A percentile compares a stretch with the other conserved stretches of the same genome.
Conservation (phyloP, 2,888 invertebrate genomes). For the Liodrosophila aerea region DNA sequence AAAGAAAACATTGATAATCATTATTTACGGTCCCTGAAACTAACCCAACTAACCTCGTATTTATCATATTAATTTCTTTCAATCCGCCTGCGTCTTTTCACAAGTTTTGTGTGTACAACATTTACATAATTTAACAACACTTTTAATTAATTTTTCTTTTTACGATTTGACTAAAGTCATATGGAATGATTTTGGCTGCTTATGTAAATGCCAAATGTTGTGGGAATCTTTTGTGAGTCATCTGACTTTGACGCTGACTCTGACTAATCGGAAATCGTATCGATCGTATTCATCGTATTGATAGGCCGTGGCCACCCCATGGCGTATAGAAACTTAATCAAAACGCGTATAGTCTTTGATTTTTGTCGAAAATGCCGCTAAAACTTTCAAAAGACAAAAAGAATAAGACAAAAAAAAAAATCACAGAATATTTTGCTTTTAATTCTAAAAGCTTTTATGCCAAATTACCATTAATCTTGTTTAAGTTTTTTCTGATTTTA, state of each 20-base stretch:
- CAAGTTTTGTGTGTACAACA: slow-evolving; percentile 29
- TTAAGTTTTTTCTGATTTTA: slow-evolving; percentile 16
- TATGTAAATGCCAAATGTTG: slow-evolving; percentile 9
- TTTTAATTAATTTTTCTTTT: slow-evolving; percentile 29
- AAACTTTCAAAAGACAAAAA: slow-evolving; percentile 3
- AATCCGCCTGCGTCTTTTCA: slow-evolving; percentile 17
- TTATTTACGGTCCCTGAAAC: neutral
- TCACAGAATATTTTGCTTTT: slow-evolving; percentile 4
- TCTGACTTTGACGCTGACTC: slow-evolving; percentile 1
- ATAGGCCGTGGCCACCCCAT: slow-evolving; percentile 1
- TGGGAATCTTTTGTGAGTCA: slow-evolving; percentile 23
- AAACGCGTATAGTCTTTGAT: slow-evolving; percentile 25
- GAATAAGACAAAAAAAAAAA: too few relatives aligned
- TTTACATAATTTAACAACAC: slow-evolving; percentile 61
- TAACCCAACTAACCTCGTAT: slow-evolving; percentile 4
- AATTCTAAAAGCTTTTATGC: slow-evolving; percentile 58
- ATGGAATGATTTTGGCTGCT: slow-evolving; percentile 44
- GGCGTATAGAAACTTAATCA: slow-evolving; percentile 28
- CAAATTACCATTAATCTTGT: slow-evolving; percentile 55
- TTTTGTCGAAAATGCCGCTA: slow-evolving; percentile 11
- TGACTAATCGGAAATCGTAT: slow-evolving; percentile 9
- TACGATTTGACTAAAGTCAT: slow-evolving; percentile 21
- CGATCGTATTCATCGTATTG: slow-evolving; percentile 2
- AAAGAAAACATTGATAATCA: too few relatives aligned
- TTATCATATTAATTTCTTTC: neutral